Base-by-base conservation (phyloP, 2,113 vertebrate genomes). In the Scopus umbretta region DNA sequence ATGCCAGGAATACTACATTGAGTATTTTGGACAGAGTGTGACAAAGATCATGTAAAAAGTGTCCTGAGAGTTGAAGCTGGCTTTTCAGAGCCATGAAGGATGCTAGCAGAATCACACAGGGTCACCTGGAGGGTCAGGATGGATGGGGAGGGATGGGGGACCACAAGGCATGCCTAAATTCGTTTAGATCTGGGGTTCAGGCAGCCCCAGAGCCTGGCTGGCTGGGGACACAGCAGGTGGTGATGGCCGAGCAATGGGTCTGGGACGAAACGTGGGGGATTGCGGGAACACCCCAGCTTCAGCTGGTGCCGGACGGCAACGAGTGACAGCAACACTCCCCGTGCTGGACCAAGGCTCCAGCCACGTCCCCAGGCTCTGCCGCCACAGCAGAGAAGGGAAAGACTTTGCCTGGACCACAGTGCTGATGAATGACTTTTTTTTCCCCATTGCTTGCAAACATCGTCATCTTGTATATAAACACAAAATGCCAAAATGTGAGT, bases 401-500 rank as follows among this genome's bases (percentile, higher is more conserved):
- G 55, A 22, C 27, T 80, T 45, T 74, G 26, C 38, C 2, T 9
- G 71, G 62, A 59, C 71, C 5, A 1, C 5, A 10, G 73, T n/a
- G 52, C 42, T 3, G 22, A 15, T 25, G 66, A 85, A 50, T 3
- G 5, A 20, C 16, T 45, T 27, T 23, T 38, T 49, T 47, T 27
- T 6, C 9, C 10, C n/a, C 11, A 11, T n/a, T 65, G 65, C 80
- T 94, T 91, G 86, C 90, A 89, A 91, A 94, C 63, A 16, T 75
- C 4, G 0, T 81, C 76, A 34, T 67, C 86, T 40, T 30, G 86
- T 94, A 49, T 15, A 75, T 26, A 84, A 90, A 91, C 73, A 87
- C 43, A 45, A 89, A 92, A 84, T 45, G 92, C 94, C 96, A 95
- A 91, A 83, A 78, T 34, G 62, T 86, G 86, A 95, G 52, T 94